Base-by-base conservation (phyloP, 2,113 vertebrate species). In the Calyptommatus sinebrachiatus region DNA sequence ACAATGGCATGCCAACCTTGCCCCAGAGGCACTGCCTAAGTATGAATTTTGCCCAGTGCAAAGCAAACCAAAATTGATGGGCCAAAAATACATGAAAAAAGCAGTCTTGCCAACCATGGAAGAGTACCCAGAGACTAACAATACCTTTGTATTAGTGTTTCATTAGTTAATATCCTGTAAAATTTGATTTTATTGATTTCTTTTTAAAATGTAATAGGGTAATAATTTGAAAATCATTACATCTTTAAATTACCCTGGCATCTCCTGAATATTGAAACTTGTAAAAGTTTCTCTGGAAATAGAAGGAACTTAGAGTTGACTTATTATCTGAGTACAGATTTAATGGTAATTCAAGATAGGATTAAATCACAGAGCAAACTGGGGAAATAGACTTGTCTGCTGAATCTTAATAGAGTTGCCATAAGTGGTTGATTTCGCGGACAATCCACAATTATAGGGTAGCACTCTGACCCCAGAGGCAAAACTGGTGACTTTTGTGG, bases 141-240 rank as follows among this genome's bases (percentile, higher is more conserved):
- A 29, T 60, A 28, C 28, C 28, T 73, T 46, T 28, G n/a, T 24
- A 12, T 68, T 77, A 68, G 46, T 57, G 11, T 35, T 29, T 68
- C 65, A 77, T 77, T 77, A 68, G 46, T 24, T 26, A 41, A 68
- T 35, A 68, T 26, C 65, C 28, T 31, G 46, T 68, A 57, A 77
- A 67, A 4, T 18, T 31, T 26, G 76, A 5, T 48, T 68, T 77
- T 57, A 68, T 57, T 53, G 76, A 68, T 68, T 57, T 53, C 46
- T 68, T 77, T 67, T 26, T 53, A 73, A 35, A 77, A 63, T 3
- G 21, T 67, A 24, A 53, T 31, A 67, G 75, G 21, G 68, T 16
- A 35, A 68, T 77, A 35, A 68, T 77, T 77, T 68, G 65, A 22
- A 68, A 53, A 68, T 77, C 46, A 57, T 77, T 53, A 50, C 65